Percentiles rank a stretch among this genome's conserved stretches.
These are phyloP conservation scores for Tapirus terrestris DNA, from an alignment of 2,113 vertebrate species.

Conservation along the genomic window DNA sequence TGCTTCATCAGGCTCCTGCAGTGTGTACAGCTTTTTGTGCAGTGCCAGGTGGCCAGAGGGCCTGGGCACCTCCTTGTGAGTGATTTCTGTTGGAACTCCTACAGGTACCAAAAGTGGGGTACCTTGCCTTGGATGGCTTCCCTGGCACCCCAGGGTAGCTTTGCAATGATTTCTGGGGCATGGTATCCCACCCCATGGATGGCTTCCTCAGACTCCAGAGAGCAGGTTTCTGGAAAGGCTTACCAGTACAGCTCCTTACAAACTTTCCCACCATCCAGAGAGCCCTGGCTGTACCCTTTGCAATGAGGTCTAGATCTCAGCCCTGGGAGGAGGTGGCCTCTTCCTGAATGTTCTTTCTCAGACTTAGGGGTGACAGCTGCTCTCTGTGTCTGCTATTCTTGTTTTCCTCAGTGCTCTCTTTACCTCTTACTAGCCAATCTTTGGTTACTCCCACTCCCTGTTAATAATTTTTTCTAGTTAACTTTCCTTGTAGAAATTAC, in stretches of 20 bases:
- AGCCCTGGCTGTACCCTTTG: accelerated
- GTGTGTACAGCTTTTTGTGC: background rate
- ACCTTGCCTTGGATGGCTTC: background rate
- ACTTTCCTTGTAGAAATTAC: background rate
- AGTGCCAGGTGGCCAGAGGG: background rate
- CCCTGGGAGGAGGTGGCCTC: background rate
- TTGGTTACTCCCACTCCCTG: background rate
- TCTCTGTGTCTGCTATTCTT: background rate
- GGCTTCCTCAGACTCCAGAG: background rate
- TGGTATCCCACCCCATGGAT: background rate
- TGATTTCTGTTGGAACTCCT: background rate
- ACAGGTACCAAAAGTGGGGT: background rate
- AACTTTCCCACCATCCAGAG: background rate
- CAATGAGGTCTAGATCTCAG: background rate
- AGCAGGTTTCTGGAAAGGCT: background rate
- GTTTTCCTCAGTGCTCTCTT: background rate
- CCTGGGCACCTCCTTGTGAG: background rate
- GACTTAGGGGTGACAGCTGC: background rate
- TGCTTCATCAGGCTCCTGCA: too few species aligned
- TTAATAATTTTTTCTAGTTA: background rate
- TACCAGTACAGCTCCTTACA: background rate
- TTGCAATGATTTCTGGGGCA: background rate
- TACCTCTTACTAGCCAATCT: background rate
- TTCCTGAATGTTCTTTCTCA: background rate
- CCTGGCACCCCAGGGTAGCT: background rate